phyloP scores from a whole-genome alignment of 2,797 vertebrate species.

The Anguilla megastoma region DNA sequence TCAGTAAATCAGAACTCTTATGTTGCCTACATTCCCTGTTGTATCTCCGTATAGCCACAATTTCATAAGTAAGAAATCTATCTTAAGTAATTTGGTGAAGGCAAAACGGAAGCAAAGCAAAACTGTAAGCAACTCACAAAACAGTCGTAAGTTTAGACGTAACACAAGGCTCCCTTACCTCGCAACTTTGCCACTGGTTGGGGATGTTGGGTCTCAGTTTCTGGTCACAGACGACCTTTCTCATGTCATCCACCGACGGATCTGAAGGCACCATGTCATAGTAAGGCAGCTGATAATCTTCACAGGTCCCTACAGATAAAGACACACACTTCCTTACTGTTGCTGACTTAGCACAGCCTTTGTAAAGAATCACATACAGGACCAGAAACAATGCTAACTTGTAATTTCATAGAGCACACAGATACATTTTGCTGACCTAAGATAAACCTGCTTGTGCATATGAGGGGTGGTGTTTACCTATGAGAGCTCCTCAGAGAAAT shows the following conservation, averaged over 20 bases:
- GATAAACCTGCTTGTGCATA: background rate
- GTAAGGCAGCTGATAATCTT: constrained; percentile 97
- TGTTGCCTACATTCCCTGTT: too few species aligned
- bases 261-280: constrained; percentile 95
- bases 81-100: background rate
- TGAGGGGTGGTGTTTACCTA: too few species aligned
- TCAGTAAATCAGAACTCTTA: too few species aligned
- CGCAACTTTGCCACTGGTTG: constrained; percentile 98
- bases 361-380: background rate
- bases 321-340: background rate
- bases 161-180: constrained; percentile 73
- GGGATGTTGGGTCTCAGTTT: constrained; percentile 91
- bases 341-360: background rate
- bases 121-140: too few species aligned
- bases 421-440: background rate
- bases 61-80: background rate
- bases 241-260: constrained; percentile 95
- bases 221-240: constrained; percentile 92
- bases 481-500: background rate
- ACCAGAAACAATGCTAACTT: background rate
- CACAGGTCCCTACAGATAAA: constrained; percentile 78
- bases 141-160: too few species aligned
- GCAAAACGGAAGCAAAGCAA: too few species aligned
- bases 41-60: background rate
- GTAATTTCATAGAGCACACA: background rate